Base-by-base conservation (phyloP, 2,797 vertebrate species). In the Chiloscyllium punctatum region DNA sequence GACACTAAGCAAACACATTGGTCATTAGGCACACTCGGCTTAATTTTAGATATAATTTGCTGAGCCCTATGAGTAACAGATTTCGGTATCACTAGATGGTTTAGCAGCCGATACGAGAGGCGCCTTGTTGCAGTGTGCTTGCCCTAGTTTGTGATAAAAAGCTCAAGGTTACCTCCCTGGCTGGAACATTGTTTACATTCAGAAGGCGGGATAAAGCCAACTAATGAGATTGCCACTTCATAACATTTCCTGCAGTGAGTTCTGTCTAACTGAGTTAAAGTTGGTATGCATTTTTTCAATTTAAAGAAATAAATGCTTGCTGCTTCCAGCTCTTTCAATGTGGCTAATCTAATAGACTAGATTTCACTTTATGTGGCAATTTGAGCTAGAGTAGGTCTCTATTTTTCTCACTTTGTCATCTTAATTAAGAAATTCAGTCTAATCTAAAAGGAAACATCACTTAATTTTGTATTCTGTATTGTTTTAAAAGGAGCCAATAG, bases 81-180 rank as follows among this genome's bases (percentile, higher is more conserved):
- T 95, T 95, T 77, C 71, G 25, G 42, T 95, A 95, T 95, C 94
- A 95, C 69, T 77, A 30, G 18, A 21, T 74, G 94, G 94, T 33
- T 77, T 77, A 74, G 94, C 5, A 77, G 94, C n/a, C 71, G 94
- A 95, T 95, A 95, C 16, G 27, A 48, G 51, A 74, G 94, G 94
- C 71, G 94, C 94, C 94, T 95, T 77, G 72, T 57, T 95, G 94
- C 48, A 95, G 48, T 53, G 42, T 77, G 94, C 48, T 74, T 95
- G 94, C 71, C 71, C 94, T 95, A 77, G 30, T 95, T 77, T 95
- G 94, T 74, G 94, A 95, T 95, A 95, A 95, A 77, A 77, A 95
- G 71, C 94, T 95, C 94, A 95, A 95, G 94, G 94, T 95, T 95
- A 95, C 94, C 94, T 95, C 94, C 51, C 94, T 95, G 94, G 94